phyloP scores from a whole-genome alignment of 2,888 invertebrate genomes.

The Melanargia galathea region DNA sequence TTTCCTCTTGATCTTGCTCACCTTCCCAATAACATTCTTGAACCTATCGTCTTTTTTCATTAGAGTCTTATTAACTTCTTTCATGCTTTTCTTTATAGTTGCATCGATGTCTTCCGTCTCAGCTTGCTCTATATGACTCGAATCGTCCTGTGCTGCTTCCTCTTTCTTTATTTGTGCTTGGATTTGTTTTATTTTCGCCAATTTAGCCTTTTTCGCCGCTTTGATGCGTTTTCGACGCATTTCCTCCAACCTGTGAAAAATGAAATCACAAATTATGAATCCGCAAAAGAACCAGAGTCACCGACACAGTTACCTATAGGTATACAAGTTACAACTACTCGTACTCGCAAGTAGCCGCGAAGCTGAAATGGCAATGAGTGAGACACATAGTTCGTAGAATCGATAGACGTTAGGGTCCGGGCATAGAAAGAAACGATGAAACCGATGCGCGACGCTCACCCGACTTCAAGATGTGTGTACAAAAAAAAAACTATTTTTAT shows the following conservation, averaged over 20 bases:
- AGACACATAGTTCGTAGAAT: no score
- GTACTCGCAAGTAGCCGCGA: no score
- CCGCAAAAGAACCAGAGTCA: no score
- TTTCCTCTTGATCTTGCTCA: constrained; percentile 71
- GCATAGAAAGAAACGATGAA: no score
- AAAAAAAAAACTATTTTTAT: no score
- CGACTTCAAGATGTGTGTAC: no score
- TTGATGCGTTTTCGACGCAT: constrained; percentile 72
- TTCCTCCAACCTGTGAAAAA: constrained; percentile 63
- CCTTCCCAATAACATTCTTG: constrained; percentile 73
- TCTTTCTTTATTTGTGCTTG: constrained; percentile 59
- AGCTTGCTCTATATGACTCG: constrained; percentile 47
- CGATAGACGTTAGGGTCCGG: no score
- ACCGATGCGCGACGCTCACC: no score
- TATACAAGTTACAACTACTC: no score
- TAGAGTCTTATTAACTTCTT: constrained; percentile 67
- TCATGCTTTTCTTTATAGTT: constrained; percentile 62
- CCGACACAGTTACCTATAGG: no score
- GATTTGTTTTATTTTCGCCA: constrained; percentile 65
- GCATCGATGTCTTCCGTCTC: constrained; percentile 58
- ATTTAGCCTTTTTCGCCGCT: constrained; percentile 69
- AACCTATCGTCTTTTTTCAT: constrained; percentile 78
- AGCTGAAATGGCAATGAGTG: no score
- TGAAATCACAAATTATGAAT: not conserved
- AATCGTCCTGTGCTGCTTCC: constrained; percentile 42